phyloP scores from a whole-genome alignment of 92 coral and sea anemone species.

The Meandrina meandrites region DNA sequence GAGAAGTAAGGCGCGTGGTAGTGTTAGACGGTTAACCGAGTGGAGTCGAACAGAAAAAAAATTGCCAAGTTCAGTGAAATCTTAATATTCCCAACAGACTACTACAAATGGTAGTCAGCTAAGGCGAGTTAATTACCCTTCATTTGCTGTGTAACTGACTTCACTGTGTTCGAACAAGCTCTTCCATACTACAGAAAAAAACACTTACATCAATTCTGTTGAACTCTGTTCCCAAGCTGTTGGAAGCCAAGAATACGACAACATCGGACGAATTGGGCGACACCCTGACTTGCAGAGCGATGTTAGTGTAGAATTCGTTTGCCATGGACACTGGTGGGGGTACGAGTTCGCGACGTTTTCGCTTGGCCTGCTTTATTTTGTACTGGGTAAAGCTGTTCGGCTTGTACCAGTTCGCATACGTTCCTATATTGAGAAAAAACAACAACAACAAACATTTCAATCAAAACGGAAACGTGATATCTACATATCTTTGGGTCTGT shows the following conservation, averaged over 20 bases:
- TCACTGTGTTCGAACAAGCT: background rate
- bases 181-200: background rate
- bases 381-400: conserved; percentile 88
- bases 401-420: conserved; percentile 74
- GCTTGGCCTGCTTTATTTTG: conserved; percentile 61
- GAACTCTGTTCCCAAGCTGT: conserved; percentile 87
- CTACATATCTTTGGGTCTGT: background rate
- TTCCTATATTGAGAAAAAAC: no score
- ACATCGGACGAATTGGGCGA: conserved; percentile 66
- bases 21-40: no score
- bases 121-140: no score
- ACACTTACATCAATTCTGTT: conserved; percentile 85
- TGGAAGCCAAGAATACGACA: conserved; percentile 84
- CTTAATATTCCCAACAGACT: no score
- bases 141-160: no score
- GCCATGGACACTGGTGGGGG: conserved; percentile 75
- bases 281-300: conserved; percentile 89
- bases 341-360: conserved; percentile 76
- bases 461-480: background rate
- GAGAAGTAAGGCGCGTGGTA: no score
- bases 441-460: background rate
- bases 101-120: no score
- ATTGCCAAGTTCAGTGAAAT: no score
- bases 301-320: conserved; percentile 78
- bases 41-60: no score